A percentile compares a stretch with the other conserved stretches of the same genome.
Conservation (phyloP, 2,113 vertebrate genomes). For the Amphiprion percula region DNA sequence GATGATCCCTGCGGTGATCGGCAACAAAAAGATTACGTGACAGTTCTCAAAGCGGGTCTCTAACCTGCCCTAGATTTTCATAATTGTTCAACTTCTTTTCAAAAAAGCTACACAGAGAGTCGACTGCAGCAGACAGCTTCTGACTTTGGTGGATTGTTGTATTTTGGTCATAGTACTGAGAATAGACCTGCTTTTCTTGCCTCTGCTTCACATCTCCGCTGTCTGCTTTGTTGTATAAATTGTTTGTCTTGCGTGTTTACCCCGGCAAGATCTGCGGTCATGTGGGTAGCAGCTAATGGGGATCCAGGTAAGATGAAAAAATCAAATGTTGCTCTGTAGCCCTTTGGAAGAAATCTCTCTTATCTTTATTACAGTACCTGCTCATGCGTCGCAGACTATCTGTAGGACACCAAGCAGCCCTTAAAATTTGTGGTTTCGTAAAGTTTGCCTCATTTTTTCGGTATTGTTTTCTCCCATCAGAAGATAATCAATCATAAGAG, state of each 20-base stretch:
- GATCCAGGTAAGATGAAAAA: slow-evolving; percentile 51
- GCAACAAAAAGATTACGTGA: slow-evolving; percentile 8
- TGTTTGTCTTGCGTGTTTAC: slow-evolving; percentile 12
- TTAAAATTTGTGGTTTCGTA: slow-evolving; percentile 43
- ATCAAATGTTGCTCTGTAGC: slow-evolving; percentile 5
- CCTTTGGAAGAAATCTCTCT: slow-evolving; percentile 22
- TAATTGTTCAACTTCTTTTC: slow-evolving; percentile 24
- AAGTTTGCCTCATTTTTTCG: slow-evolving; percentile 7
- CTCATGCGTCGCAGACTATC: slow-evolving; percentile 4
- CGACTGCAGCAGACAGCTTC: background rate
- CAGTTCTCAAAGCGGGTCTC: background rate
- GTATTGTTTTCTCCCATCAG: slow-evolving; percentile 11
- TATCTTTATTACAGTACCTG: slow-evolving; percentile 30
- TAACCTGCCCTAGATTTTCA: slow-evolving; percentile 41
- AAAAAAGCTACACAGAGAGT: background rate
- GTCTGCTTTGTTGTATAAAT: background rate
- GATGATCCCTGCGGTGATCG: slow-evolving; percentile 9
- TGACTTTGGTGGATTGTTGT: background rate
- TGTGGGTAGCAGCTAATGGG: slow-evolving; percentile 39
- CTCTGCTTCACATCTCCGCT: background rate
- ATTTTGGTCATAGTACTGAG: background rate
- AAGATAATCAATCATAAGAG: slow-evolving; percentile 31
- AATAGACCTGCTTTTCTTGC: background rate
- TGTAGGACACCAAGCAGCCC: background rate
- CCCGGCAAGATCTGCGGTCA: slow-evolving; percentile 6